Conservation (phyloP, 2,888 invertebrate species). For the Strigamia maritima region DNA sequence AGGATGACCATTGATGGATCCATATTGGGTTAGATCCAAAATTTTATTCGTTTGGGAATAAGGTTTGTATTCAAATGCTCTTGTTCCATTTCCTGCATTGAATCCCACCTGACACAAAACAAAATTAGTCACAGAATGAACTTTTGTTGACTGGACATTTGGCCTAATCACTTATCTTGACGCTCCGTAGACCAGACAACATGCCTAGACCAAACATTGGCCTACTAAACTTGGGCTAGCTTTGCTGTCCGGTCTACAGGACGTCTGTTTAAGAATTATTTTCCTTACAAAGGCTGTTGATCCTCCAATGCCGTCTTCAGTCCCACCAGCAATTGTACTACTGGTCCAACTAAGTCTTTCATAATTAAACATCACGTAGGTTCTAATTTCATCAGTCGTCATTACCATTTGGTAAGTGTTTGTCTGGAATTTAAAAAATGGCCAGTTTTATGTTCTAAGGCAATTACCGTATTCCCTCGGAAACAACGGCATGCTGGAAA, state of each 20-base stretch:
- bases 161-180: too few relatives aligned
- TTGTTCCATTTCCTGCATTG: constrained; percentile 92
- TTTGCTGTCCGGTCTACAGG: too few relatives aligned
- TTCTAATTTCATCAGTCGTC: constrained; percentile 87
- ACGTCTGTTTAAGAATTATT: too few relatives aligned
- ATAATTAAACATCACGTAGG: constrained; percentile 95
- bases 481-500: too few relatives aligned
- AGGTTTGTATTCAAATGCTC: constrained; percentile 80
- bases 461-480: too few relatives aligned
- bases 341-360: constrained; percentile 85
- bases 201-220: too few relatives aligned
- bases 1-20: constrained; percentile 80
- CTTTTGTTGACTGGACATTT: too few relatives aligned
- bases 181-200: too few relatives aligned
- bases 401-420: constrained; percentile 94
- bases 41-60: constrained; percentile 84
- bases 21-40: constrained; percentile 76
- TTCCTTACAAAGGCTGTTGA: constrained; percentile 75
- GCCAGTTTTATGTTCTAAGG: too few relatives aligned
- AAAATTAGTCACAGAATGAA: too few relatives aligned
- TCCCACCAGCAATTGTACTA: constrained; percentile 87
- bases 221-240: too few relatives aligned
- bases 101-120: constrained; percentile 74
- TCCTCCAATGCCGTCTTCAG: constrained; percentile 80
- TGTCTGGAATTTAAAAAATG: constrained; percentile 60